These are phyloP conservation scores for Acrocyrtus sp. DNA, from an alignment of 2,888 invertebrate genomes.

Conservation along the genomic window DNA sequence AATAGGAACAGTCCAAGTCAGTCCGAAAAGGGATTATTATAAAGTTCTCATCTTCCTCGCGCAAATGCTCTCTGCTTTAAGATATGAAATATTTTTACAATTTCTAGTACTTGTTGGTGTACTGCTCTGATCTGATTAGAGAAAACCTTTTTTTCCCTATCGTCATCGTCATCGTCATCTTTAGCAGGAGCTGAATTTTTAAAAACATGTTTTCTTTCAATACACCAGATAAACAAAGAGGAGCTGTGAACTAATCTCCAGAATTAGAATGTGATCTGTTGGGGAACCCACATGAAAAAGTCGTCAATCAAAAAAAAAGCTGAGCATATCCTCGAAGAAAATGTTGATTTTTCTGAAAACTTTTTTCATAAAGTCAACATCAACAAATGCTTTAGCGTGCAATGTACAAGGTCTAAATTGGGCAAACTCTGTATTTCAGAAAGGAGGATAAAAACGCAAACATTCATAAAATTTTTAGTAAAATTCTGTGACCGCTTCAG, in stretches of 20 bases:
- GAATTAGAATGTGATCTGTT: slow-evolving; percentile 26
- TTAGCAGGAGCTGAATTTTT: too few species aligned
- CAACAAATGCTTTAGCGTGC: too few species aligned
- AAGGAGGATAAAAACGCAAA: slow-evolving; percentile 22
- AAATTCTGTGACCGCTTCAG: not conserved
- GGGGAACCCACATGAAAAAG: slow-evolving; percentile 8
- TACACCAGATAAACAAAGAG: slow-evolving; percentile 28
- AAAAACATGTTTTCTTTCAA: slow-evolving; percentile 41
- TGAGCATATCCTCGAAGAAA: too few species aligned
- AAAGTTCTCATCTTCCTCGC: slow-evolving; percentile 12
- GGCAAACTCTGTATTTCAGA: slow-evolving; percentile 22
- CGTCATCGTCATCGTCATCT: too few species aligned
- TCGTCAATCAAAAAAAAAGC: slow-evolving; percentile 42
- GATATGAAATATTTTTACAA: too few species aligned
- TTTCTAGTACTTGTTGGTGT: too few species aligned
- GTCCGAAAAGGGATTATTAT: slow-evolving; percentile 16
- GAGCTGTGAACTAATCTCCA: slow-evolving; percentile 31
- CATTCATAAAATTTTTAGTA: slow-evolving; percentile 25
- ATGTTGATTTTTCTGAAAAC: too few species aligned
- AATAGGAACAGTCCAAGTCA: slow-evolving; percentile 1
- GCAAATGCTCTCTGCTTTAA: slow-evolving; percentile 26
- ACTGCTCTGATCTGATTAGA: too few species aligned
- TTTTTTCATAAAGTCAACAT: too few species aligned
- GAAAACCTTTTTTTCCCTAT: too few species aligned
- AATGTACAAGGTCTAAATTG: too few species aligned